Evolutionary conservation across 2,797 vertebrate species (phyloP).

Genomic region (Falco peregrinus): DNA sequence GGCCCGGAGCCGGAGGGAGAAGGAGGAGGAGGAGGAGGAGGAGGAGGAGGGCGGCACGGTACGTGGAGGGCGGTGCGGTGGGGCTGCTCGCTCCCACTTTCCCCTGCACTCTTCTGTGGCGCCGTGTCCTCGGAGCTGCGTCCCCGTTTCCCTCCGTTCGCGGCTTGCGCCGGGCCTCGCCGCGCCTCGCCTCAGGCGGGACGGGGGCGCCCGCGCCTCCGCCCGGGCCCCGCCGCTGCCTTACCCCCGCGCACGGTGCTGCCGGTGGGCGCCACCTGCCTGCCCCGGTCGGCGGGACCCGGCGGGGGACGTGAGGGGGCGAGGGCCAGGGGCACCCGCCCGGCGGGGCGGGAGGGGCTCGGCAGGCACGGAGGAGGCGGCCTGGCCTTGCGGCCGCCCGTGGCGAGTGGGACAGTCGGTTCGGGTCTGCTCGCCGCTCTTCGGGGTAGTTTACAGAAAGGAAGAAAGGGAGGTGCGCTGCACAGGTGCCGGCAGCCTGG

Average conservation of each 20-base stretch:
- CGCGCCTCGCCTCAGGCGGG: not conserved
- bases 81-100: too few species aligned
- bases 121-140: too few species aligned
- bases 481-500: not conserved
- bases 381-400: not conserved
- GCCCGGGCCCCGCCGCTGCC: too few species aligned
- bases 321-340: not conserved
- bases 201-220: not conserved
- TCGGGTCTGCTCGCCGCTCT: too few species aligned
- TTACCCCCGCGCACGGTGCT: too few species aligned
- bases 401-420: rapidly evolving
- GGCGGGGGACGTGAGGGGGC: too few species aligned
- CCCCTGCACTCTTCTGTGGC: too few species aligned
- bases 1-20: not conserved
- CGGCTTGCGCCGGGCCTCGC: not conserved
- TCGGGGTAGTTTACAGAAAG: not conserved
- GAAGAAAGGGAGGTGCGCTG: not conserved
- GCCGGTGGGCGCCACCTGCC: too few species aligned
- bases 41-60: not conserved
- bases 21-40: not conserved
- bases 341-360: not conserved
- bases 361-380: not conserved
- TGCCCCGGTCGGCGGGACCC: too few species aligned
- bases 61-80: not conserved
- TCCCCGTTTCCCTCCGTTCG: too few species aligned